Base-by-base conservation (phyloP, 2,797 vertebrate genomes). In the Hybognathus amarus region DNA sequence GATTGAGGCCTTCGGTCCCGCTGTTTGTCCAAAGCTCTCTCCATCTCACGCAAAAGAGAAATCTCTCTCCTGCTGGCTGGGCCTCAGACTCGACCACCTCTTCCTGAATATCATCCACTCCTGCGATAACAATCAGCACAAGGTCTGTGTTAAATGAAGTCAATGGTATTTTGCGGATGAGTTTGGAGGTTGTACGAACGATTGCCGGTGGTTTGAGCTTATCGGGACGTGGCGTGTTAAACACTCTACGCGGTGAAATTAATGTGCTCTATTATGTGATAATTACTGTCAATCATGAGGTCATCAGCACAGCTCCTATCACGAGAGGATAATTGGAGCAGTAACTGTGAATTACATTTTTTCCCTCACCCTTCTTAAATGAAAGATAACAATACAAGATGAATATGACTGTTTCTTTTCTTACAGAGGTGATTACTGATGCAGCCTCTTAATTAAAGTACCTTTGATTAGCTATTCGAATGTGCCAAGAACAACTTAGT, bases 291-390 rank as follows among this genome's bases (percentile, higher is more conserved):
- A 86, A 88, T 89, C 86, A 87, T 77, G 85, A 89, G 88, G 89
- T 89, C 89, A 89, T 89, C 86, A 83, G 79, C 73, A 80, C 83
- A 63, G 81, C 84, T 80, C 54, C 79, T 87, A 87, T 90, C 89
- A 84, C 83, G 86, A 86, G 80, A 82, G 88, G 79, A 87, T 90
- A 88, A 90, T 90, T 90, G 87, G 81, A 88, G 86, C 75, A 82
- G 84, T 83, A 83, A 86, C 85, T 88, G 78, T 42, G 86, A 89
- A 87, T 89, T 83, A 85, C 85, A 83, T 85, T 87, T 84, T 82
- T 82, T 84, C 61, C 50, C 83, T 87, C 79, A 68, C 24, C 80
- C 85, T 50, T 76, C 38, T 71, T 83, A 83, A 85, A 86, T 80
- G 85, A 88, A 86, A 88, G 86, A 89, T 89, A 87, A 82, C 61